Base-by-base conservation (phyloP, 2,888 invertebrate genomes). In the Acanthosepion lycidas region DNA sequence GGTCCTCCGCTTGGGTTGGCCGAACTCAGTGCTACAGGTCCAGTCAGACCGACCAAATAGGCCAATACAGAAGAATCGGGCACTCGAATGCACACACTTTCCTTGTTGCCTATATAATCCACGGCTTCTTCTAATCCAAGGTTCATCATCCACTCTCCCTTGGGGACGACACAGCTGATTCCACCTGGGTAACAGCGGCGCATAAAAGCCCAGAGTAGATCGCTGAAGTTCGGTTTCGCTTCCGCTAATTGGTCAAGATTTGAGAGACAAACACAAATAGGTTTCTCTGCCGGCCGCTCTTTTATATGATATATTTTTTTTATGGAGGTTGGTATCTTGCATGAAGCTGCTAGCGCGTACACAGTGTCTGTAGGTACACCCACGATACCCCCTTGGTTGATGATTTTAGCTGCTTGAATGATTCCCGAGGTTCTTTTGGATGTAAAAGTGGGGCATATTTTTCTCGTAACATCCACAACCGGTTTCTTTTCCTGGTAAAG, bases 301-400 rank as follows among this genome's bases (percentile, higher is more conserved):
- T 96, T 96, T 91, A 96, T 95, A 94, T 96, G 95, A 95, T 96
- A 96, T 33, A 96, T 96, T 15, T 95, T 95, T 42, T 94, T 95
- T 64, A 96, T 96, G 53, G 96, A 96, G n/a, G 95, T 95, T 28
- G 96, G 96, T 78, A 95, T 95, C 94, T 95, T 96, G 94, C 96
- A 96, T 26, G 96, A 96, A 33, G 95, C 96, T n/a, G 95, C 96
- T 18, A 96, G 94, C 26, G 96, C 96, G 94, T 96, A 96, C 33
- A 96, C 96, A 4, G 96, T 96, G 95, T 96, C 96, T 28, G 96
- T 96, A 20, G 96, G 96, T 42, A 96, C 95, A 64, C 96, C 96
- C 15, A 96, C 95, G 48, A 96, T 96, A 6, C 95, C 95, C 48
- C 96, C 96, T 20, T 95, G 91, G 94, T 96, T 95, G 91, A 96